Base-by-base conservation (phyloP, 2,888 invertebrate species). In the Fabriciana adippe region DNA sequence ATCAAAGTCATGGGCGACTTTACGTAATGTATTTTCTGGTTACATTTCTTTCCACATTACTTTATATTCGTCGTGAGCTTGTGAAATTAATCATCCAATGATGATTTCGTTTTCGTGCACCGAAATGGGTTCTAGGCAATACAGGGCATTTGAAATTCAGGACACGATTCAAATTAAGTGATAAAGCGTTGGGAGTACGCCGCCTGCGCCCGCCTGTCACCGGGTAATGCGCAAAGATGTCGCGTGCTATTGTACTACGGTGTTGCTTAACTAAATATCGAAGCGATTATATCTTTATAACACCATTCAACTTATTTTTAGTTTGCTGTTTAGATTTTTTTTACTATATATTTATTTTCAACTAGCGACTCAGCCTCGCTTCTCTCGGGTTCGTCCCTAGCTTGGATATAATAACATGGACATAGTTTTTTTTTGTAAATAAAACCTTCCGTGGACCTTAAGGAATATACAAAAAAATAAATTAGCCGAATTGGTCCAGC, bases 81-180 rank as follows among this genome's bases (percentile, higher is more conserved):
- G 57, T 54, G 63, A 70, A 70, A 71, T 71, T 76, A 73, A 76
- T 78, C 75, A 74, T 74, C 68, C 66, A 69, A 72, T 73, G 74
- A 74, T 75, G 73, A 75, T 75, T 76, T 75, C 72, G 75, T 73
- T 76, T 73, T 70, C 72, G 70, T 67, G 68, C 71, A 69, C 69
- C 71, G 73, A 74, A 76, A 74, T 73, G 71, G 75, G 69, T 74
- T 75, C 72, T 71, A 72, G 71, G 71, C 70, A 71, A 74, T 74
- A 74, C 74, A 72, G 64, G 60, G 65, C 60, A 64, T 81, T 86
- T 79, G 73, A 65, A 82, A 90, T 89, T 89, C 89, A 76, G 80
- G 79, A 82, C 89, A 88, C 89, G 89, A 87, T 87, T 90, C 88
- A 87, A 89, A 89, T 89, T 89, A 89, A 88, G 89, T 88, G 89